Percentiles rank a stretch among this genome's conserved stretches.
Evolutionary conservation across 2,888 invertebrate species (phyloP).

Genomic region (Oscheius sp.): DNA sequence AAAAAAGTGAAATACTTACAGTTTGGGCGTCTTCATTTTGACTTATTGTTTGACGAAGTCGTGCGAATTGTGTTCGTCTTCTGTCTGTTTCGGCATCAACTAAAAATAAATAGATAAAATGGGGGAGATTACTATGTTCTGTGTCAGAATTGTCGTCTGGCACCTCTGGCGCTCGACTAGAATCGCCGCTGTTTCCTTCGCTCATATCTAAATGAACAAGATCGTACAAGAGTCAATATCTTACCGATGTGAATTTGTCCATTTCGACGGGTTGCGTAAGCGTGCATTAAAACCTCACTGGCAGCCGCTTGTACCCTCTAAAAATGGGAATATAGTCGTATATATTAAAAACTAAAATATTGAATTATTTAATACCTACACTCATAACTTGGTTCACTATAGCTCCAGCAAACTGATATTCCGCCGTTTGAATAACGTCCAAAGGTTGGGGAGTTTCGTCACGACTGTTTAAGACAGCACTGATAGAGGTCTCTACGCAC

Average conservation of each 20-base stretch:
- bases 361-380: not conserved
- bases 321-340: constrained; percentile 1
- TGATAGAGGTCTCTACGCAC: constrained; percentile 23
- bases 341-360: not conserved
- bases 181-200: constrained; percentile 15
- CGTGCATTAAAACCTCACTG: constrained; percentile 21
- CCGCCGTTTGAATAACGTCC: constrained; percentile 3
- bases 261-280: constrained; percentile 17
- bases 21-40: constrained; percentile 35
- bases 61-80: constrained; percentile 23
- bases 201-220: not conserved
- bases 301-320: constrained; percentile 21
- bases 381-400: not conserved
- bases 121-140: not conserved
- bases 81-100: constrained; percentile 25
- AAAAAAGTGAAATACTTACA: constrained; percentile 22
- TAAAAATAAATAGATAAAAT: not conserved
- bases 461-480: not conserved
- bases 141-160: not conserved
- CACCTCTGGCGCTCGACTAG: not conserved
- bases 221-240: not conserved
- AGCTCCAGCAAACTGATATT: constrained; percentile 13
- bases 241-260: constrained; percentile 9
- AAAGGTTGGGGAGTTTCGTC: not conserved
- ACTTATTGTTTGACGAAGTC: constrained; percentile 28